A percentile compares a stretch with the other conserved stretches of the same genome.
phyloP scores from a whole-genome alignment of 92 coral and sea anemone species.

The Porites cylindrica region DNA sequence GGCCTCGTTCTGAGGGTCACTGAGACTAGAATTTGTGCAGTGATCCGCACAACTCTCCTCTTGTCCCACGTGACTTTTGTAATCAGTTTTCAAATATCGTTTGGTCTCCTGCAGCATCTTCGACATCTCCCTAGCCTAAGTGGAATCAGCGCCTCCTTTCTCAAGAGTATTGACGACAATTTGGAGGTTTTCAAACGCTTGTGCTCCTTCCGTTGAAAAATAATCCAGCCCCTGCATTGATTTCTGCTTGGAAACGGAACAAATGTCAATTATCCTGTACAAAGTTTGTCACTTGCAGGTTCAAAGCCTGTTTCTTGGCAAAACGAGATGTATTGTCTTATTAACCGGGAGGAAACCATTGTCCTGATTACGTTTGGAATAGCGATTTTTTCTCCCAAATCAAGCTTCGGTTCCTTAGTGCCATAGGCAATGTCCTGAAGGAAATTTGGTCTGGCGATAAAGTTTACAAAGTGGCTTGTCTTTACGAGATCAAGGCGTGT shows the following conservation, averaged over 20 bases:
- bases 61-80: constrained; percentile 43
- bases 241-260: constrained; percentile 25
- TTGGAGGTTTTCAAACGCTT: constrained; percentile 10
- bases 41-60: constrained; percentile 44
- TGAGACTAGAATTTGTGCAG: constrained; percentile 40
- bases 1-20: constrained; percentile 44
- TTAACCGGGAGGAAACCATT: constrained; percentile 47
- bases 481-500: constrained; percentile 29
- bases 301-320: constrained; percentile 42
- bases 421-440: constrained; percentile 49
- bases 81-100: constrained; percentile 45
- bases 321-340: constrained; percentile 41
- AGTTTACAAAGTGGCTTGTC: constrained; percentile 55
- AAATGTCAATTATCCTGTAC: constrained; percentile 42
- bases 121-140: not conserved
- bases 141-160: constrained; percentile 13
- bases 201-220: constrained; percentile 39
- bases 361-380: constrained; percentile 51
- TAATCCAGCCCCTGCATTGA: constrained; percentile 15
- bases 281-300: constrained; percentile 48
- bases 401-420: constrained; percentile 44
- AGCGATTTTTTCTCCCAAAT: constrained; percentile 52
- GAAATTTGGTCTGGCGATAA: constrained; percentile 41
- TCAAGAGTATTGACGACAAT: constrained; percentile 7
- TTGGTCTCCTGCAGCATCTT: constrained; percentile 9